Base-by-base conservation (phyloP, 2,113 vertebrate species). In the Epinephelus fuscoguttatus region DNA sequence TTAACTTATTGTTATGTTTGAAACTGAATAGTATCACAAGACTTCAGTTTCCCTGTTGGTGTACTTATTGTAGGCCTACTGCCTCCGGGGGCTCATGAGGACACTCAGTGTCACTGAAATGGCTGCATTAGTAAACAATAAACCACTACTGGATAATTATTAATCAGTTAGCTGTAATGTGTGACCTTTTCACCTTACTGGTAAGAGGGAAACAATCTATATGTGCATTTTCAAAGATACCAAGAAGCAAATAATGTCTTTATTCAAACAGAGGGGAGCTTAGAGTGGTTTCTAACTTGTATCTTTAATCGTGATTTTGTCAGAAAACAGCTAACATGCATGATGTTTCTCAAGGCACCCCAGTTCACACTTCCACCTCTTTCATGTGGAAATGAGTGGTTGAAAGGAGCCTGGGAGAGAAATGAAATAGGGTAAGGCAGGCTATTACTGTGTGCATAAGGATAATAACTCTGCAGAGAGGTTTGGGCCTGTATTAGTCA, bases 321-420 rank as follows among this genome's bases (percentile, higher is more conserved):
- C 30, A 47, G n/a, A 56, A 74, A 64, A 27, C 18, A 40, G 55
- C 27, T 49, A 67, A 69, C 42, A 71, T 47, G n/a, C 3, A 27
- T 57, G 45, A 33, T 69, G n/a, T 68, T 71, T 69, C 45, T 56
- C 3, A 55, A 52, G 53, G 75, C 72, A 25, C 61, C n/a, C 33
- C 42, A 14, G 13, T 64, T 78, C 42, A 53, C 45, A 80, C 27
- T 42, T 57, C n/a, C 49, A 49, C 40, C 52, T 82, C 42, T 75
- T 88, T 87, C 14, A 64, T 87, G 21, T 78, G 57, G 47, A 90
- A 83, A 73, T 75, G 70, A 90, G 81, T 86, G 77, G 81, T 78
- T 87, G 70, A 88, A 90, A 92, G 87, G 42, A 84, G 84, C 79
- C 75, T 80, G 82, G 84, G 73, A 83, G 80, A 81, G 30, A 86